phyloP scores from a whole-genome alignment of 2,797 vertebrate species.

The Gadopsis marmoratus region DNA sequence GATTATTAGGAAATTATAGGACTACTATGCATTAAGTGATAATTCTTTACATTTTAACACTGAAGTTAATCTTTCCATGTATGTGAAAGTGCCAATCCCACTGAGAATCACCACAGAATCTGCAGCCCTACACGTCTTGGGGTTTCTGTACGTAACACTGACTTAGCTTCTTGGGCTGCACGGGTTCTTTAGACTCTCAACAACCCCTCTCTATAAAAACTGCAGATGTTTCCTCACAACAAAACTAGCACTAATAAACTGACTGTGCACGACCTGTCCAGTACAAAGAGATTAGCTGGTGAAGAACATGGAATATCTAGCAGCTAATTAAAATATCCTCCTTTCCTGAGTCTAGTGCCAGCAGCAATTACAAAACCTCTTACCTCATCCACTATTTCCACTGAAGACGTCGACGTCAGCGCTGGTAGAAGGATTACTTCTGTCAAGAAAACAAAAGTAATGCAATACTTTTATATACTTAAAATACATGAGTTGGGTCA shows the following conservation, averaged over 20 bases:
- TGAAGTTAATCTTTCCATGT: background rate
- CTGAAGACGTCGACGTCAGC: slow-evolving; percentile 66
- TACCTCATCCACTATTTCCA: slow-evolving; percentile 74
- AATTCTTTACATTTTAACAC: background rate
- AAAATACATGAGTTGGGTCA: background rate
- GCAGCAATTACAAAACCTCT: slow-evolving; percentile 56
- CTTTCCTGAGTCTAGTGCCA: background rate
- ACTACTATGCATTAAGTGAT: background rate
- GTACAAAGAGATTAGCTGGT: background rate
- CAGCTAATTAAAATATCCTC: background rate
- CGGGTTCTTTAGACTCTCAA: background rate
- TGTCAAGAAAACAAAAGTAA: slow-evolving; percentile 29
- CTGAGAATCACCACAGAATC: background rate
- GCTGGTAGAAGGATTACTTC: slow-evolving; percentile 60
- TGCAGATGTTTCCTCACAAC: background rate
- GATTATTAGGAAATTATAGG: background rate
- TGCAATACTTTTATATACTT: background rate
- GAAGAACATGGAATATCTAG: too few species aligned
- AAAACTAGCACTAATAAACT: background rate
- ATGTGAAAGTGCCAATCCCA: background rate
- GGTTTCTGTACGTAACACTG: background rate
- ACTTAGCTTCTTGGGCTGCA: background rate
- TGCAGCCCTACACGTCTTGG: background rate
- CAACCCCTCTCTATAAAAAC: background rate
- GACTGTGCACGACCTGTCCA: background rate